Percentiles rank a stretch among this genome's conserved stretches.
Evolutionary conservation across 2,113 vertebrate genomes (phyloP).

Genomic region (Calyptommatus sinebrachiatus): DNA sequence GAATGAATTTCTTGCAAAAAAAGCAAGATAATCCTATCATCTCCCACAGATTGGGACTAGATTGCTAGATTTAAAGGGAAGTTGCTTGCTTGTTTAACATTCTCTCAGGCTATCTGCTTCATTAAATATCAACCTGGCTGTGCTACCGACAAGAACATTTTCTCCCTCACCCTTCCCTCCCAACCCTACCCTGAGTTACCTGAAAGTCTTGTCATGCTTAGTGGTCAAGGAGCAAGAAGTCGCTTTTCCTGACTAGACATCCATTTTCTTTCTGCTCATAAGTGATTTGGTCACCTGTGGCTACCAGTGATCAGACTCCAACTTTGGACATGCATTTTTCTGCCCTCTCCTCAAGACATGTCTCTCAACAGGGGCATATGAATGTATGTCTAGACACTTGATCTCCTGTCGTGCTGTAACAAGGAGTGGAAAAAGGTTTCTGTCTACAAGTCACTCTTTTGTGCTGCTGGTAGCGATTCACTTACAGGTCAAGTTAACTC

Average conservation of each 20-base stretch:
- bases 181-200: conserved; percentile 65
- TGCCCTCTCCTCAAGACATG: neutral
- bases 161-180: conserved; percentile 50
- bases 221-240: conserved; percentile 57
- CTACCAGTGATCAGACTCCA: neutral
- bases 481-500: neutral
- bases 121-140: conserved; percentile 67
- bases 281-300: conserved; percentile 29
- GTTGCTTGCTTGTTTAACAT: conserved; percentile 43
- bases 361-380: conserved; percentile 58
- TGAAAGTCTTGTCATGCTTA: conserved; percentile 65
- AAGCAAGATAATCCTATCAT: neutral
- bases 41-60: neutral
- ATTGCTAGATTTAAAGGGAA: conserved; percentile 8
- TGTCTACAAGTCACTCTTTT: conserved; percentile 20
- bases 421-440: neutral
- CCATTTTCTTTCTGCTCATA: conserved; percentile 60
- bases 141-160: conserved; percentile 65
- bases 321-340: neutral
- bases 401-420: neutral
- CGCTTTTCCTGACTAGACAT: conserved; percentile 44
- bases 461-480: neutral
- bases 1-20: neutral
- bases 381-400: neutral
- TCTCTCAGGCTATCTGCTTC: conserved; percentile 59